These are phyloP conservation scores for Austrofundulus limnaeus DNA, from an alignment of 2,113 vertebrate genomes.

Conservation along the genomic window DNA sequence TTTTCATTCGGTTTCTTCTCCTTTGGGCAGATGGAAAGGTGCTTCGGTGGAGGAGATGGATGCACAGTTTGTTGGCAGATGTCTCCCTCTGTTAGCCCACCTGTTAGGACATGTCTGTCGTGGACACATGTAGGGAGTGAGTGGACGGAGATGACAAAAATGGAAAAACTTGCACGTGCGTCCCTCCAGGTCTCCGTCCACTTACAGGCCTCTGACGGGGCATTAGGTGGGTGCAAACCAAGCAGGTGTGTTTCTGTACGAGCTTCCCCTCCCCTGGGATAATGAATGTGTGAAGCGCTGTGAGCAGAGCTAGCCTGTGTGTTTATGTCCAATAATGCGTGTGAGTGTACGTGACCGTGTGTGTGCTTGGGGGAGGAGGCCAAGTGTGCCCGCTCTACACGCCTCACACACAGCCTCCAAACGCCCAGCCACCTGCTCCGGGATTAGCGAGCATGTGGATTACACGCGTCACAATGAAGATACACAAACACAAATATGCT, in stretches of 20 bases:
- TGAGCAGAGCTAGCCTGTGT: background rate
- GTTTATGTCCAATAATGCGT: conserved; percentile 30
- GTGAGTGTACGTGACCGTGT: conserved; percentile 1
- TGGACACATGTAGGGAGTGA: conserved; percentile 19
- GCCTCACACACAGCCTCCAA: conserved; percentile 60
- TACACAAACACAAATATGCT: conserved; percentile 74
- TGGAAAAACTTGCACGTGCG: conserved; percentile 32
- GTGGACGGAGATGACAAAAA: conserved; percentile 11
- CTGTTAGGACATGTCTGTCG: conserved; percentile 67
- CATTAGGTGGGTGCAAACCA: background rate
- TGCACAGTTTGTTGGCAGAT: conserved; percentile 71
- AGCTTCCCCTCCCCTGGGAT: conserved; percentile 1
- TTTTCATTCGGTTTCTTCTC: background rate
- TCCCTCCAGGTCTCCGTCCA: background rate
- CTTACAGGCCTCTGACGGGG: background rate
- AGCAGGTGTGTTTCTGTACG: conserved; percentile 27
- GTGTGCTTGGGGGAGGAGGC: conserved; percentile 51
- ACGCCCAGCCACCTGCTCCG: conserved; percentile 79
- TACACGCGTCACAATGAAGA: conserved; percentile 79
- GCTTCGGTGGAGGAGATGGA: conserved; percentile 48
- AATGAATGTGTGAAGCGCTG: conserved; percentile 6
- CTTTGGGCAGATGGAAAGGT: conserved; percentile 64
- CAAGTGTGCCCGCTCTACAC: conserved; percentile 62
- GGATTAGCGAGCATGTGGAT: conserved; percentile 79
- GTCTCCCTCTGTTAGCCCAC: conserved; percentile 63